Percentiles rank a stretch among this genome's conserved stretches.
Conservation (phyloP, 2,888 invertebrate genomes). For the Drosophila demipolita region DNA sequence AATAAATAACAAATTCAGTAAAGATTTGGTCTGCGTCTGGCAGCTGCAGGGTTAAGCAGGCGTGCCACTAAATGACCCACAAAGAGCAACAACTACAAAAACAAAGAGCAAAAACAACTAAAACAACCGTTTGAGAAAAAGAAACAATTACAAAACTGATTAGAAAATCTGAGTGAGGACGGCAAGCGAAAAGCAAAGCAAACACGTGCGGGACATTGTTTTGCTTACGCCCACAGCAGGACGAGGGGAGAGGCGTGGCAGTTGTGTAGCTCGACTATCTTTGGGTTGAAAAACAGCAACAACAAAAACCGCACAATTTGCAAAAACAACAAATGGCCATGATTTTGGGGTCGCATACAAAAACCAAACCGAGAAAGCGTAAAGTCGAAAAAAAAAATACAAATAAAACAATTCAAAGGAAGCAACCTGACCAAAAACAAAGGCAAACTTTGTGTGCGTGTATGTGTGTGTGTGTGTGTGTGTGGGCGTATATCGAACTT, state of each 20-base stretch:
- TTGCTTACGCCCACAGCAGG: conserved; percentile 62
- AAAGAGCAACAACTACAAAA: conserved; percentile 35
- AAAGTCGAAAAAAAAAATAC: conserved; percentile 21
- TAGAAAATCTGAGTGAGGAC: conserved; percentile 68
- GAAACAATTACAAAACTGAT: conserved; percentile 80
- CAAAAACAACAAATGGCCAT: conserved; percentile 72
- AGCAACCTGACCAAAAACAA: conserved; percentile 33
- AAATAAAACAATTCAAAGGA: conserved; percentile 17
- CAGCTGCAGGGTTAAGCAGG: conserved; percentile 57
- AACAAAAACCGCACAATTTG: conserved; percentile 73
- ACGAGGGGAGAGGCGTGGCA: conserved; percentile 1
- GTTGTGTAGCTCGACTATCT: conserved; percentile 15
- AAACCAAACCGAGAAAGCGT: conserved; percentile 29
- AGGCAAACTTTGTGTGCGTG: conserved; percentile 29
- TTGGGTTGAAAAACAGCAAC: conserved; percentile 43
- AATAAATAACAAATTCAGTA: background rate
- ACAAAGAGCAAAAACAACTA: conserved; percentile 26
- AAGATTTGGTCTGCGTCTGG: conserved; percentile 48
- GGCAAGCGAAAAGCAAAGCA: conserved; percentile 46
- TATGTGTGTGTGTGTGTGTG: conserved; percentile 33
- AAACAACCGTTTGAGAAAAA: conserved; percentile 42
- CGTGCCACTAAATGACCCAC: conserved; percentile 46
- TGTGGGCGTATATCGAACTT: conserved; percentile 66
- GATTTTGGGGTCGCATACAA: conserved; percentile 60
- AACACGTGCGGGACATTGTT: conserved; percentile 70